Percentiles rank a stretch among this genome's conserved stretches.
These are phyloP conservation scores for Oenanthe oenanthe DNA, from an alignment of 2,113 vertebrate genomes.

Conservation along the genomic window DNA sequence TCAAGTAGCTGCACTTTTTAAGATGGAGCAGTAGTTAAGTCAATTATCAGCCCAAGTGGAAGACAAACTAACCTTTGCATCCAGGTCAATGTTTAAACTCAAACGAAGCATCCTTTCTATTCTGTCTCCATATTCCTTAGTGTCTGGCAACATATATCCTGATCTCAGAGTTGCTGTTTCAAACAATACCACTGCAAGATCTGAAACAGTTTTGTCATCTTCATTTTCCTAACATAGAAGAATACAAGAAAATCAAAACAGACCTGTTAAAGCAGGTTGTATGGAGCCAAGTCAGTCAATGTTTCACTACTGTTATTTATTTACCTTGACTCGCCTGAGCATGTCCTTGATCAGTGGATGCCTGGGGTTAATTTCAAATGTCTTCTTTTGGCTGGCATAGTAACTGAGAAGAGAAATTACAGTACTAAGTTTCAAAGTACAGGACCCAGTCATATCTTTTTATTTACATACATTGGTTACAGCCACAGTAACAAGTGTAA, in stretches of 20 bases:
- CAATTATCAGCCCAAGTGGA: background rate
- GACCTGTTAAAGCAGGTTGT: background rate
- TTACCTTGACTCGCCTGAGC: conserved; percentile 89
- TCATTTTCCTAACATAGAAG: conserved; percentile 78
- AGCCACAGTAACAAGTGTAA: background rate
- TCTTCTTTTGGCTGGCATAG: conserved; percentile 98
- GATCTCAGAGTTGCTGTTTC: conserved; percentile 96
- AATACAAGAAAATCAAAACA: background rate
- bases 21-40: background rate
- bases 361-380: conserved; percentile 95
- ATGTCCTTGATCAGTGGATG: conserved; percentile 96
- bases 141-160: conserved; percentile 92
- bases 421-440: background rate
- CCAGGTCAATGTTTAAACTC: conserved; percentile 90
- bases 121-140: conserved; percentile 92
- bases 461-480: background rate
- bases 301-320: background rate
- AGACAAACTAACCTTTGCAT: conserved; percentile 83
- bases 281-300: background rate
- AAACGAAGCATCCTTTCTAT: conserved; percentile 98
- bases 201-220: conserved; percentile 92
- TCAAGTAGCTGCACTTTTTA: background rate
- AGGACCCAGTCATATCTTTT: background rate
- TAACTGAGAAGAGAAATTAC: conserved; percentile 78
- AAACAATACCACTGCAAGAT: conserved; percentile 93